phyloP scores from a whole-genome alignment of 2,888 invertebrate genomes.

The Mechanitis messenoides region DNA sequence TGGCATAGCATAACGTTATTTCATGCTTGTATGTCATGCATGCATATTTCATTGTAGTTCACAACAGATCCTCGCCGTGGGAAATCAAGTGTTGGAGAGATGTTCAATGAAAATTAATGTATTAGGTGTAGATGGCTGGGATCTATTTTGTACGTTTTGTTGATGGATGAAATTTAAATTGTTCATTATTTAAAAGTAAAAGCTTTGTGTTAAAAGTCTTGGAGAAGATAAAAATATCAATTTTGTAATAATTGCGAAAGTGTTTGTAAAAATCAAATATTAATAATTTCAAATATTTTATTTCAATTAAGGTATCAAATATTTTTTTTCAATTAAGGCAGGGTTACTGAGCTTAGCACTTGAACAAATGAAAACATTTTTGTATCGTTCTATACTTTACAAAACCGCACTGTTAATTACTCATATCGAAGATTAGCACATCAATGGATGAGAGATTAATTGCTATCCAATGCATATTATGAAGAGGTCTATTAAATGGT shows the following conservation, averaged over 20 bases:
- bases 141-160: slow-evolving; percentile 1
- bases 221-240: too few relatives aligned
- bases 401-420: slow-evolving; percentile 44
- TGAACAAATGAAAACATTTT: slow-evolving; percentile 2
- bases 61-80: slow-evolving; percentile 61
- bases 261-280: too few relatives aligned
- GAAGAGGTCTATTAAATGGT: slow-evolving; percentile 31
- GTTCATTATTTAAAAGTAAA: not conserved
- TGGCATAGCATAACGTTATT: slow-evolving; percentile 52
- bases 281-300: too few relatives aligned
- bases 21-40: slow-evolving; percentile 60
- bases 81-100: slow-evolving; percentile 47
- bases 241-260: too few relatives aligned
- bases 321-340: not conserved
- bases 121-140: not conserved
- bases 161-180: not conserved
- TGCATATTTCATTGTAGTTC: slow-evolving; percentile 67
- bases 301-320: not conserved
- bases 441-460: slow-evolving; percentile 50
- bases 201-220: not conserved
- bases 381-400: slow-evolving; percentile 16
- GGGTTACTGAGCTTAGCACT: not conserved
- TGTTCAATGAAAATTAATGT: slow-evolving; percentile 35
- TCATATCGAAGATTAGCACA: slow-evolving; percentile 60
- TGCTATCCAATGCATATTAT: slow-evolving; percentile 39